Conservation (phyloP, 2,113 vertebrate species). For the Neodontobutis hainanensis region DNA sequence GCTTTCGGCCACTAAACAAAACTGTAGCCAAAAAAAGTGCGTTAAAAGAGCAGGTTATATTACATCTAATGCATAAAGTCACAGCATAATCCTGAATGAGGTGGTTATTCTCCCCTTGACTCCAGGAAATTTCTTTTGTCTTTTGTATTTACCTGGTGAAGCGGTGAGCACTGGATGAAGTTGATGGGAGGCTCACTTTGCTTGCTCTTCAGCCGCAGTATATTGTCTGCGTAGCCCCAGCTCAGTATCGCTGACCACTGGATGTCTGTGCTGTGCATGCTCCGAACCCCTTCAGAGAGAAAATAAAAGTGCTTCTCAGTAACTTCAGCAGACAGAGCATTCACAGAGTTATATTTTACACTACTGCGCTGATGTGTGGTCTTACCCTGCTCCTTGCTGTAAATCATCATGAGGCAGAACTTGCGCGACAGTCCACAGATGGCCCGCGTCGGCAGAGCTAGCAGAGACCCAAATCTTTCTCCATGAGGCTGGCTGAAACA, state of each 20-base stretch:
- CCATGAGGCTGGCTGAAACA: constrained; percentile 98
- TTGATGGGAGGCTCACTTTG: constrained; percentile 96
- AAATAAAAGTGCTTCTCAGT: neutral
- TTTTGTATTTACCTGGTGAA: constrained; percentile 85
- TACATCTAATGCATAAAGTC: too few relatives aligned
- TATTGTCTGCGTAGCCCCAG: constrained; percentile 97
- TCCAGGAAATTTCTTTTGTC: too few relatives aligned
- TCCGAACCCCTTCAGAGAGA: constrained; percentile 87
- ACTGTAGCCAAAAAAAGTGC: too few relatives aligned
- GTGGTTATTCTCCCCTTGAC: too few relatives aligned
- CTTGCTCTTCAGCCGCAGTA: constrained; percentile 94
- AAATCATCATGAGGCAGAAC: constrained; percentile 99
- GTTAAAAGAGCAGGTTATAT: too few relatives aligned
- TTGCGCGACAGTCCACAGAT: constrained; percentile 93
- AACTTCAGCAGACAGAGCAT: neutral
- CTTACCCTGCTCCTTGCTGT: constrained; percentile 98
- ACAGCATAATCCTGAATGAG: too few relatives aligned
- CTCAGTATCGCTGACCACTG: constrained; percentile 99
- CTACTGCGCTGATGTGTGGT: neutral
- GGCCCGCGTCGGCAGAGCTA: constrained; percentile 93
- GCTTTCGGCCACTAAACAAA: too few relatives aligned
- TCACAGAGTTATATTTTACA: neutral
- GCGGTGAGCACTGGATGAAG: constrained; percentile 94
- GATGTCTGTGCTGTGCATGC: constrained; percentile 98
- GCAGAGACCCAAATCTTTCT: constrained; percentile 90